These are phyloP conservation scores for Sylvia atricapilla DNA, from an alignment of 2,113 vertebrate species.

Conservation along the genomic window DNA sequence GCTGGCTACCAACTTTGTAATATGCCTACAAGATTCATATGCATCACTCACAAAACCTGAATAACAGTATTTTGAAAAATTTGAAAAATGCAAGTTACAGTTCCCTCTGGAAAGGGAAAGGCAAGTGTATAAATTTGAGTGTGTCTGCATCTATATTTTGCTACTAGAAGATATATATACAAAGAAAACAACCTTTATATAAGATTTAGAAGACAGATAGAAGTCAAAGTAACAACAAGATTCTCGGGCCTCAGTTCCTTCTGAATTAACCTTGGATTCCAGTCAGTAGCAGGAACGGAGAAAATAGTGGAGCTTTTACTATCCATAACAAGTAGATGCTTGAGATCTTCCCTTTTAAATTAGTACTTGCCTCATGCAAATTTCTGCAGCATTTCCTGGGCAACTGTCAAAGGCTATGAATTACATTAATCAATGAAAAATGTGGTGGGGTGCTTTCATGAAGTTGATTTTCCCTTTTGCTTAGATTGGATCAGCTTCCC, in stretches of 20 bases:
- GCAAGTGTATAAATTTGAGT: neutral
- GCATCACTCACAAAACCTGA: neutral
- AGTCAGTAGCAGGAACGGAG: neutral
- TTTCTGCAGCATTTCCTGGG: neutral
- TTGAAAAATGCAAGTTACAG: neutral
- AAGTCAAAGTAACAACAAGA: neutral
- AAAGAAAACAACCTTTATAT: neutral
- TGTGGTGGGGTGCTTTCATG: neutral
- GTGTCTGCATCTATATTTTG: neutral
- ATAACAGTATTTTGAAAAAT: neutral
- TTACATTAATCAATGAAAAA: neutral
- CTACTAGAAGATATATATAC: neutral
- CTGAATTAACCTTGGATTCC: neutral
- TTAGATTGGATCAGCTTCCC: neutral
- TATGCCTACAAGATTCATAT: neutral
- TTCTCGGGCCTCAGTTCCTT: neutral
- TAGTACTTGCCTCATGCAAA: neutral
- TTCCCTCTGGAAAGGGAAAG: neutral
- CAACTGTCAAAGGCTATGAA: neutral
- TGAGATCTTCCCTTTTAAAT: neutral
- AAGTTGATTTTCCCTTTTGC: neutral
- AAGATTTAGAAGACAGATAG: neutral
- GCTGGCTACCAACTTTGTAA: neutral
- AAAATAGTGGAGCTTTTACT: neutral
- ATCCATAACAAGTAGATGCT: neutral